phyloP scores from a whole-genome alignment of 1,140 invertebrate species.

The Apis cerana region DNA sequence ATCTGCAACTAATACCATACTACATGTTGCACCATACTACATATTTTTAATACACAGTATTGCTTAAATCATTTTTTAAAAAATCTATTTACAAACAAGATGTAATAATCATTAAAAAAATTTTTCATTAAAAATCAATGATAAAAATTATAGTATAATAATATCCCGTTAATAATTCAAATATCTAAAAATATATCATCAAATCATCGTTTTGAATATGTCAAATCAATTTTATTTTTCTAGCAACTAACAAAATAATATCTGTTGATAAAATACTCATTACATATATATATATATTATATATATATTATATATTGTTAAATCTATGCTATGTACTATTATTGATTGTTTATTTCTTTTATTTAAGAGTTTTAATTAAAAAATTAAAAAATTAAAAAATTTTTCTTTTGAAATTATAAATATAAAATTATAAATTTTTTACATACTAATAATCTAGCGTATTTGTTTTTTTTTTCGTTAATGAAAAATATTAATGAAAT shows the following conservation, averaged over 20 bases:
- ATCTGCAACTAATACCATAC: background rate
- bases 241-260: constrained; percentile 4
- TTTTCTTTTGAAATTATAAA: background rate
- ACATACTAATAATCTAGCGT: background rate
- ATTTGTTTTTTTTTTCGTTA: background rate
- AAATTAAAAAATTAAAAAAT: background rate
- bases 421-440: background rate
- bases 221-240: background rate
- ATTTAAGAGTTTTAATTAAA: background rate
- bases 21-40: constrained; percentile 1
- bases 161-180: constrained; percentile 4
- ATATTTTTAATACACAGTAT: background rate
- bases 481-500: background rate
- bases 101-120: background rate
- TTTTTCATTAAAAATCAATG: background rate
- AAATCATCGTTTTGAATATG: constrained; percentile 19
- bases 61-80: constrained; percentile 6
- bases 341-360: background rate
- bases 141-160: background rate
- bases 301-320: background rate
- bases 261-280: background rate
- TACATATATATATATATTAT: background rate
- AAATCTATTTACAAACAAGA: background rate
- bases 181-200: constrained; percentile 1
- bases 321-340: background rate